Evolutionary conservation across 2,797 vertebrate genomes (phyloP).

Genomic region (Gambelia wislizenii): DNA sequence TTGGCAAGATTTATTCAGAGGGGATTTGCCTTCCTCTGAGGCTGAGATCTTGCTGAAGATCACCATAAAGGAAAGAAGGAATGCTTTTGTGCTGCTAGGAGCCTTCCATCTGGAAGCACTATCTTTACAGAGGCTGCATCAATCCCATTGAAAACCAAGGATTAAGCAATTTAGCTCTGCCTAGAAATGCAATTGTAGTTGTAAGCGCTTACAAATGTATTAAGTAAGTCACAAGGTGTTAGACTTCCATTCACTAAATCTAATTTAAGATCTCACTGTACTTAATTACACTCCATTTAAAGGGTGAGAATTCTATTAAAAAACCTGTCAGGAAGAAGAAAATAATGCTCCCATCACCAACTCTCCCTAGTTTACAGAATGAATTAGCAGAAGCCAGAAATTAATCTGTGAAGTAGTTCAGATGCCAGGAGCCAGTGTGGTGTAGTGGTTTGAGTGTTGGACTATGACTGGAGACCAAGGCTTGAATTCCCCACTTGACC

Average conservation of each 20-base stretch:
- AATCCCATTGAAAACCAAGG: background rate
- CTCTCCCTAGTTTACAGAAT: background rate
- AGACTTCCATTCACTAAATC: background rate
- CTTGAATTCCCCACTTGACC: no score
- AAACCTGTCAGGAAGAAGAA: background rate
- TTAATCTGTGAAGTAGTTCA: background rate
- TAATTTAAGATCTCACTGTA: conserved; percentile 18
- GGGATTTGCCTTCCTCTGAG: no score
- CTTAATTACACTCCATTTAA: background rate
- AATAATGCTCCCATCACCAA: background rate
- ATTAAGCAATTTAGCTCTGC: background rate
- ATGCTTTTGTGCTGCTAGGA: no score
- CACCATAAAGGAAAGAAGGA: no score
- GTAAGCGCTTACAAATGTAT: conserved; percentile 6
- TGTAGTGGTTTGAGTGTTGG: no score
- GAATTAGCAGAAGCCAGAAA: background rate
- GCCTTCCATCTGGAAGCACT: background rate
- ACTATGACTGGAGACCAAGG: no score
- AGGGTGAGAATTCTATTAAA: conserved; percentile 4
- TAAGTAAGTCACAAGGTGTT: background rate
- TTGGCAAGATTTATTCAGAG: no score
- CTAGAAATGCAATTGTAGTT: background rate
- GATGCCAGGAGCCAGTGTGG: no score
- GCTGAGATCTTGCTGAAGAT: no score
- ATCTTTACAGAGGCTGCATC: background rate